Evolutionary conservation across 30 jellyfish, hydroid and myxozoan species (phyloP).

Genomic region (Morbakka virulenta): DNA sequence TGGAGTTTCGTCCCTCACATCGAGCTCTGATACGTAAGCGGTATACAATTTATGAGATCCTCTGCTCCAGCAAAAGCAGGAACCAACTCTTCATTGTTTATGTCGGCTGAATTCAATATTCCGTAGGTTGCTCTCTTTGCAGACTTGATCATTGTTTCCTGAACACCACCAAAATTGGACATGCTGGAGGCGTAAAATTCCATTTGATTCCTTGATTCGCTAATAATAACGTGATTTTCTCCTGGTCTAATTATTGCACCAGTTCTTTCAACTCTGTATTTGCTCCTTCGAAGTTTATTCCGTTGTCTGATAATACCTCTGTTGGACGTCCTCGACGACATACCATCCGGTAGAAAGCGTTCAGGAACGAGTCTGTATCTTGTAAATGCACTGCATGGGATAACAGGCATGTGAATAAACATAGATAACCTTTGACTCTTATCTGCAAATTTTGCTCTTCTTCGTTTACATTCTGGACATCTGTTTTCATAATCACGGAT

Average conservation of each 20-base stretch:
- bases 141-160: slow-evolving; percentile 37
- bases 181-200: slow-evolving; percentile 52
- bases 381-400: slow-evolving; percentile 63
- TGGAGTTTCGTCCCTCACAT: slow-evolving; percentile 29
- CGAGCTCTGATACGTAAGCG: slow-evolving; percentile 47
- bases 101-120: slow-evolving; percentile 16
- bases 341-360: slow-evolving; percentile 50
- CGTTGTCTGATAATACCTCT: slow-evolving; percentile 36
- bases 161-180: slow-evolving; percentile 53
- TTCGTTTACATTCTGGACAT: slow-evolving; percentile 25
- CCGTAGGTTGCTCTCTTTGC: slow-evolving; percentile 46
- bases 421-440: slow-evolving; percentile 37
- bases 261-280: slow-evolving; percentile 36
- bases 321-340: slow-evolving; percentile 49
- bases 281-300: slow-evolving; percentile 52
- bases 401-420: slow-evolving; percentile 51
- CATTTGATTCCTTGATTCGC: slow-evolving; percentile 54
- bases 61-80: slow-evolving; percentile 48
- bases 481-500: slow-evolving; percentile 10
- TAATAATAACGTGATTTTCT: background rate
- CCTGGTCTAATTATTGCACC: slow-evolving; percentile 11
- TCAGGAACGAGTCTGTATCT: slow-evolving; percentile 59
- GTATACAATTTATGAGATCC: slow-evolving; percentile 32
- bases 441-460: slow-evolving; percentile 21
- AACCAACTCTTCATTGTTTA: slow-evolving; percentile 38